Conservation (phyloP, 1,140 invertebrate species). For the Rhagoletis pomonella region DNA sequence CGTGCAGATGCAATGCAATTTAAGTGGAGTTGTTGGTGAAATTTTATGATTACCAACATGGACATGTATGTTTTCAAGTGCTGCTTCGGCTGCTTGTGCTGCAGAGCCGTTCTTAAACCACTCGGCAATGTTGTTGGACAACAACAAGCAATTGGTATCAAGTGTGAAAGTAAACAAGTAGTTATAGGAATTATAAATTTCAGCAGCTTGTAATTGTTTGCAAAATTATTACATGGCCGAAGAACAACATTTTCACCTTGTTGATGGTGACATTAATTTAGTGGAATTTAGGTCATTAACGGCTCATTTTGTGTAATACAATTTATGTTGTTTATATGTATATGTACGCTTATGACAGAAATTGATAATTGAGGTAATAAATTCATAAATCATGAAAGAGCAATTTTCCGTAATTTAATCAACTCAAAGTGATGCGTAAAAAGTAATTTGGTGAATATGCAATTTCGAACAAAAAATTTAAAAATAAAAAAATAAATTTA, state of each 20-base stretch:
- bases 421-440: too few relatives aligned
- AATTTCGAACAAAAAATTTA: too few relatives aligned
- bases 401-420: too few relatives aligned
- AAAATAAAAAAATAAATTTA: too few relatives aligned
- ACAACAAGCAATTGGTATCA: slow-evolving; percentile 32
- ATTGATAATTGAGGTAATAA: background rate
- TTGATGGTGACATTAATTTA: slow-evolving; percentile 46
- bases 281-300: slow-evolving; percentile 39
- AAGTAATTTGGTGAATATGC: too few relatives aligned
- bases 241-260: background rate
- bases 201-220: slow-evolving; percentile 49
- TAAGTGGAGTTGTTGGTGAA: slow-evolving; percentile 9
- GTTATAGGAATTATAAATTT: slow-evolving; percentile 48
- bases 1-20: background rate
- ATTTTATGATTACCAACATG: slow-evolving; percentile 25
- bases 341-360: too few relatives aligned
- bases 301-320: background rate
- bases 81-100: too few relatives aligned
- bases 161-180: slow-evolving; percentile 54
- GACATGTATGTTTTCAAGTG: slow-evolving; percentile 5
- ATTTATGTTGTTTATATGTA: background rate
- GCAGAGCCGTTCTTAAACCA: background rate
- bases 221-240: background rate
- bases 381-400: too few relatives aligned
- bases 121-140: background rate